Base-by-base conservation (phyloP, 2,888 invertebrate genomes). In the Trilocha varians region DNA sequence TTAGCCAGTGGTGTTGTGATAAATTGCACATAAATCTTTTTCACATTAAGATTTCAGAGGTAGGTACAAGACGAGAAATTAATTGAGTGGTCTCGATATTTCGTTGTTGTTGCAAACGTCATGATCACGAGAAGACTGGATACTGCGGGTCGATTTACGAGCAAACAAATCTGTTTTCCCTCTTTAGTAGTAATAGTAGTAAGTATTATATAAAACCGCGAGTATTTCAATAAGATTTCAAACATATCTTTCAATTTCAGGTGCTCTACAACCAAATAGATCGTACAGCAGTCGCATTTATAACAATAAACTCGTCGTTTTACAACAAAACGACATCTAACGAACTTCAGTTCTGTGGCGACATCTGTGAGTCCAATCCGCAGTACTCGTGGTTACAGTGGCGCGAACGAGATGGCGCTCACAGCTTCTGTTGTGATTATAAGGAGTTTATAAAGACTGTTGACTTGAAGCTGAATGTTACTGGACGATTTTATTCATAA, bases 361-460 rank as follows among this genome's bases (percentile, higher is more conserved):
- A 79, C 45, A 49, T 72, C n/a, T 83, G 83, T 42, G 60, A 56
- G 0, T 55, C 45, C 1, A 66, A 67, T 18, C 37, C 52, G 0
- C 44, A 67, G 2, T 75, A 53, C 44, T 49, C 60, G 0, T 85
- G 84, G 84, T 42, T 85, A 13, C 64, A 33, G 41, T 84, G 84
- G 84, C 65, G 77, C 1, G 48, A 67, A 0, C 70, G 65, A 14
- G 82, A 83, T 16, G 78, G 68, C 0, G 76, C 79, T 0, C 66
- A 66, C 32, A 83, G 83, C 44, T 84, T 83, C 42, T 83, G 83
- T 38, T 85, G 84, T 13, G 56, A 55, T 14, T 85, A 80, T 40
- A 33, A 67, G 0, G 60, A 78, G 0, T 79, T 83, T 15, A 36
- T 47, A 1, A 25, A 47, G 0, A 45, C 46, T 33, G 49, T 78